These are phyloP conservation scores for Priocnemis perturbator DNA, from an alignment of 2,888 invertebrate species.

Conservation along the genomic window DNA sequence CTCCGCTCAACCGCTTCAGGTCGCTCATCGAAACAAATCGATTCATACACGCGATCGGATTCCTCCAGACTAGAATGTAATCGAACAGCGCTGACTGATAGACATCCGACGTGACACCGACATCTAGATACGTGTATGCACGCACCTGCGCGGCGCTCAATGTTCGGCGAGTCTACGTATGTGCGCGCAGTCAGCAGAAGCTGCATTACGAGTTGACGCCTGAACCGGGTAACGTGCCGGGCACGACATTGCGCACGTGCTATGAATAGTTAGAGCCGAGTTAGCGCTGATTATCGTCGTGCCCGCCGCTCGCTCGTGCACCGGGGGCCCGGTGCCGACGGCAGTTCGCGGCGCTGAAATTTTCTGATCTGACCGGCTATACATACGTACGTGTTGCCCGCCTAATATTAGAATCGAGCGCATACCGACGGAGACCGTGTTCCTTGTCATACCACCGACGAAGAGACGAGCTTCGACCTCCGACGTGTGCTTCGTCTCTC, in stretches of 20 bases:
- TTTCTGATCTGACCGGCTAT: constrained; percentile 52
- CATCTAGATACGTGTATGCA: no score
- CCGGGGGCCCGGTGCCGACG: constrained; percentile 23
- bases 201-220: constrained; percentile 50
- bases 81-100: no score
- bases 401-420: constrained; percentile 57
- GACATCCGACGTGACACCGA: no score
- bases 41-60: no score
- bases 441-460: neutral
- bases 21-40: no score
- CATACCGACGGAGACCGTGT: constrained; percentile 30
- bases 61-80: no score
- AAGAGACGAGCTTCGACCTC: no score
- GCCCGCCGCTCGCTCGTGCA: constrained; percentile 42
- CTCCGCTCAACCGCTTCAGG: no score
- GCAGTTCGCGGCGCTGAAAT: constrained; percentile 47
- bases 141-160: neutral
- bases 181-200: constrained; percentile 10
- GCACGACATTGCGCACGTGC: constrained; percentile 64
- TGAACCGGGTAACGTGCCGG: constrained; percentile 58
- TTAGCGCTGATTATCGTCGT: constrained; percentile 61
- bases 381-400: neutral
- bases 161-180: no score
- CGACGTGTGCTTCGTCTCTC: no score
- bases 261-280: constrained; percentile 65